These are phyloP conservation scores for Sebastolobus alascanus DNA, from an alignment of 2,797 vertebrate species.

Conservation along the genomic window DNA sequence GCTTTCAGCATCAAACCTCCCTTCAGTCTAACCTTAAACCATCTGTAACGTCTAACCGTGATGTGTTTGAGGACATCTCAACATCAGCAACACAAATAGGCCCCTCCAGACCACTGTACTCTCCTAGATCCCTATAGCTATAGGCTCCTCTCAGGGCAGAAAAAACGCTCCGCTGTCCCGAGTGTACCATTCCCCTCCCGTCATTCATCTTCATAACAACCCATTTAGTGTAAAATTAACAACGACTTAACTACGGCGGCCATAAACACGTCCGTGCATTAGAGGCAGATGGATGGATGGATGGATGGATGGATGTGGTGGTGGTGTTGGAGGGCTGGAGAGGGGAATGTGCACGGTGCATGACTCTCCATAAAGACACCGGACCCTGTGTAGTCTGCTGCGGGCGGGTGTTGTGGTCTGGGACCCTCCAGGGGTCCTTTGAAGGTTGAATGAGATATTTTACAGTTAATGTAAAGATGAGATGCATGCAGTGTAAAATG, in stretches of 20 bases:
- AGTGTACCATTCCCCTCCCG: slow-evolving; percentile 73
- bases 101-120: slow-evolving; percentile 16
- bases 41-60: not conserved
- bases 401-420: slow-evolving; percentile 3
- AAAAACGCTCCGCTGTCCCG: slow-evolving; percentile 72
- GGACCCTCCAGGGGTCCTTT: slow-evolving; percentile 1
- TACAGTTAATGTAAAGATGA: not conserved
- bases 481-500: not conserved
- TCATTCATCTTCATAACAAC: slow-evolving; percentile 86
- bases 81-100: slow-evolving; percentile 9
- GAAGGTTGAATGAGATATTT: not conserved
- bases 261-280: slow-evolving; percentile 82
- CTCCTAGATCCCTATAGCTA: slow-evolving; percentile 17
- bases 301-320: slow-evolving; percentile 44
- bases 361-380: not conserved
- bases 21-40: not conserved
- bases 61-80: slow-evolving; percentile 8
- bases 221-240: slow-evolving; percentile 88
- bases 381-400: slow-evolving; percentile 6
- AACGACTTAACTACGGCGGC: slow-evolving; percentile 84
- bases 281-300: slow-evolving; percentile 70
- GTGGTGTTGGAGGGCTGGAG: slow-evolving; percentile 59
- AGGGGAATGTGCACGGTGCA: slow-evolving; percentile 53
- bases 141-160: slow-evolving; percentile 47
- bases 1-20: not conserved